Base-by-base conservation (phyloP, 2,888 invertebrate genomes). In the Agrochola macilenta region DNA sequence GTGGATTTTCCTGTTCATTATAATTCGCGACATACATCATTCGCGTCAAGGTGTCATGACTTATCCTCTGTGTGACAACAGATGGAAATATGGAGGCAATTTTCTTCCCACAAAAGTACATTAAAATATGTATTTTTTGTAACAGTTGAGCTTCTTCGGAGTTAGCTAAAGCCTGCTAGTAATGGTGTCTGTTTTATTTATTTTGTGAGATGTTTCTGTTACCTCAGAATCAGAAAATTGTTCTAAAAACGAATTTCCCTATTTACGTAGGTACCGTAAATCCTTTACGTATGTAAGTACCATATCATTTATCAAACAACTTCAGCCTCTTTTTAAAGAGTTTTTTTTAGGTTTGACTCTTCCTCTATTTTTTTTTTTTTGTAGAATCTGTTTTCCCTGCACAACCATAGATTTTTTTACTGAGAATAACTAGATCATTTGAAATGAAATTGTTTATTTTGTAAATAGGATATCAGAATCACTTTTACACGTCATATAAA, bases 21-120 rank as follows among this genome's bases (percentile, higher is more conserved):
- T 80, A 74, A 75, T 79, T 73, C 78, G 73, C 57, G 71, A 78
- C 74, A 78, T 89, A 81, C 69, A 87, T 87, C 88, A 87, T 74
- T 57, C 73, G 46, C 79, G 86, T 81, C 81, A 68, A 66, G 66
- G 52, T 75, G 84, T 81, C 88, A 81, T n/a, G 43, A 73, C 52
- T 26, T 54, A 66, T 75, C 64, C 30, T 20, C 14, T 39, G 57
- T 72, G 83, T 84, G 89, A 89, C 88, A 87, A 71, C 57, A 12
- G 11, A n/a, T 12, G 35, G 8, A 88, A 70, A 81, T 76, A 79
- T 74, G 52, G 49, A n/a, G 39, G 75, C 74, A 88, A 78, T 87
- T 83, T 88, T 73, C 52, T 46, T 63, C 17, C 61, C 39, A 43
- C 12, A 57, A 65, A 70, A 78, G 46, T 49, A 57, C 17, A 26